Conservation (phyloP, 23 tunicate species). For the Ascidia mentula region DNA sequence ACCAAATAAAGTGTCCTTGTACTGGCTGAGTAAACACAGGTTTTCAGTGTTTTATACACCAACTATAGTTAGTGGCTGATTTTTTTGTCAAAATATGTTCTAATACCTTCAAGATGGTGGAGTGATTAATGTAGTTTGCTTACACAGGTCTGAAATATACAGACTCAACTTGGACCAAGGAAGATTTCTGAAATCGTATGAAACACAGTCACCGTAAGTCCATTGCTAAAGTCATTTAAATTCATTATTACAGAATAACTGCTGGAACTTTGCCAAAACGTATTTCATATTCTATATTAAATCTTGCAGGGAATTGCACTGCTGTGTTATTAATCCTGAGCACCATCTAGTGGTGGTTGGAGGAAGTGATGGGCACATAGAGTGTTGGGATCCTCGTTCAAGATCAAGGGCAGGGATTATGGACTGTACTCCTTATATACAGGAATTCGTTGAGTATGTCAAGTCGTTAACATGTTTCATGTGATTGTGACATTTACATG, state of each 20-base stretch:
- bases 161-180: conserved; percentile 85
- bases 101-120: too few relatives aligned
- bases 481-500: background rate
- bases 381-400: conserved; percentile 95
- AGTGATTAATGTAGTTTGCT: too few relatives aligned
- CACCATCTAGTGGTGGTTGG: conserved; percentile 81
- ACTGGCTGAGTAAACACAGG: too few relatives aligned
- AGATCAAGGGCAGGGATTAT: conserved; percentile 59
- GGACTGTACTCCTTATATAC: conserved; percentile 27
- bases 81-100: too few relatives aligned
- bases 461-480: background rate
- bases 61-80: too few relatives aligned
- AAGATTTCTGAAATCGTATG: conserved; percentile 66
- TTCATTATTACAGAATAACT: background rate
- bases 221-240: background rate
- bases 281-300: too few relatives aligned
- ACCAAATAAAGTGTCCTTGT: too few relatives aligned
- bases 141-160: conserved; percentile 73
- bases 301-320: conserved; percentile 44
- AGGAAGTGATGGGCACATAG: conserved; percentile 72
- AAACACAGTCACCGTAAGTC: conserved; percentile 42
- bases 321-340: conserved; percentile 33
- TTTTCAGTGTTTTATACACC: too few relatives aligned
- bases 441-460: conserved; percentile 10
- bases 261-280: too few relatives aligned